These are phyloP conservation scores for Heliconius hewitsoni DNA, from an alignment of 1,140 invertebrate genomes.

Conservation along the genomic window DNA sequence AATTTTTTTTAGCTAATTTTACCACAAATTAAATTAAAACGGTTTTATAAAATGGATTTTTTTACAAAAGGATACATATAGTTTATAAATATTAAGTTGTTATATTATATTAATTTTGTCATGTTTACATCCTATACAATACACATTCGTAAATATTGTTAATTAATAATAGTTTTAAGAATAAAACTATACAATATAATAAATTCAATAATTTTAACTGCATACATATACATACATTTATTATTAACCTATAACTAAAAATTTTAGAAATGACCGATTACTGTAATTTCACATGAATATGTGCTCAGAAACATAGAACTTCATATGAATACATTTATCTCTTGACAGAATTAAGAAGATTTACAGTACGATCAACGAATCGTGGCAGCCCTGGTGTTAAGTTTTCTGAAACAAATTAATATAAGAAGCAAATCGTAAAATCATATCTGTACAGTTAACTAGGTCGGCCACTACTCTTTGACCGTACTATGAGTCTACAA, in stretches of 20 bases:
- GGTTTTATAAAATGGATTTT: background rate
- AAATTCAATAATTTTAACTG: background rate
- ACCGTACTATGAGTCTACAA: background rate
- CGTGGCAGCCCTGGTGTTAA: too few relatives aligned
- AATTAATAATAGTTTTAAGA: background rate
- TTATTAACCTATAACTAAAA: background rate
- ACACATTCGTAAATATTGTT: background rate
- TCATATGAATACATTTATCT: background rate
- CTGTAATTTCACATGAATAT: background rate
- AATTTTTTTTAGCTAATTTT: background rate
- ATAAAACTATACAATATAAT: background rate
- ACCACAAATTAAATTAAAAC: background rate
- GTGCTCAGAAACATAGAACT: background rate
- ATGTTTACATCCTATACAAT: slow-evolving; percentile 4
- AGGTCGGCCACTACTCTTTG: too few relatives aligned
- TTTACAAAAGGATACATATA: background rate
- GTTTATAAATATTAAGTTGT: background rate
- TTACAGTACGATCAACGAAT: too few relatives aligned
- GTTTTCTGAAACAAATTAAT: too few relatives aligned
- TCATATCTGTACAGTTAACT: too few relatives aligned
- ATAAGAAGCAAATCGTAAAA: too few relatives aligned
- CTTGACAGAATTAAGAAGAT: too few relatives aligned
- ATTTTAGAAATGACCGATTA: background rate
- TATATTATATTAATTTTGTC: slow-evolving; percentile 3
- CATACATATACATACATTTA: background rate